Percentiles rank a stretch among this genome's conserved stretches.
Evolutionary conservation across 2,888 invertebrate species (phyloP).

Genomic region (Agonopterix heracliana): DNA sequence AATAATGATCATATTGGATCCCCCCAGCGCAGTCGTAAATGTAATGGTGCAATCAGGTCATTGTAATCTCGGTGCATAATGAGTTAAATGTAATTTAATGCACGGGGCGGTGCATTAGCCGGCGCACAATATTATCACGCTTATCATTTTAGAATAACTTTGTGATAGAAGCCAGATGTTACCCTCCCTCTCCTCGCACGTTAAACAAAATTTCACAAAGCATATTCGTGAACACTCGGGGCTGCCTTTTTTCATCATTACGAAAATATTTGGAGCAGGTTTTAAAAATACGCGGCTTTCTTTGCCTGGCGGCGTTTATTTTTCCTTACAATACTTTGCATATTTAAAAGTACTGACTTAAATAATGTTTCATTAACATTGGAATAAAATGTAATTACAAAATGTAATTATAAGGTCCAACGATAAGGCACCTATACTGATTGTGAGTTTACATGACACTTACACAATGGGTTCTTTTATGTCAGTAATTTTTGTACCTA

Average conservation of each 20-base stretch:
- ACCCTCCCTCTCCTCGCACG: not conserved
- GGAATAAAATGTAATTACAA: too few species aligned
- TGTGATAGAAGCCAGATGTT: conserved; percentile 51
- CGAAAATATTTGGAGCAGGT: conserved; percentile 2
- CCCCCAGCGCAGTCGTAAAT: conserved; percentile 26
- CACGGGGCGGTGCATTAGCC: conserved; percentile 58
- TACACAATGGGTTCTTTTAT: too few species aligned
- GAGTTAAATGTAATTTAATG: conserved; percentile 61
- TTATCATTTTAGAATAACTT: conserved; percentile 64
- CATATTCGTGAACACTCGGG: not conserved
- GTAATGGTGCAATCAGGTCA: conserved; percentile 28
- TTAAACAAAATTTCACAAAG: conserved; percentile 4
- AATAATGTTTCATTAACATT: conserved; percentile 1
- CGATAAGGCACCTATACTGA: too few species aligned
- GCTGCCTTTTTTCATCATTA: conserved; percentile 11
- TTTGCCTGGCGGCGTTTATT: conserved; percentile 1
- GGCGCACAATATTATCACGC: conserved; percentile 52
- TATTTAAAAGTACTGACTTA: not conserved
- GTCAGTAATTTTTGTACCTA: too few species aligned
- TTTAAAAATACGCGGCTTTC: conserved; percentile 4
- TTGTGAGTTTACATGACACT: too few species aligned
- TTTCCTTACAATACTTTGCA: not conserved
- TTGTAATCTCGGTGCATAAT: conserved; percentile 53
- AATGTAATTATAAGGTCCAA: too few species aligned
- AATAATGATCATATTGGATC: conserved; percentile 35